Evolutionary conservation across 2,113 vertebrate species (phyloP).

Genomic region (Phrynosoma blainvillii): DNA sequence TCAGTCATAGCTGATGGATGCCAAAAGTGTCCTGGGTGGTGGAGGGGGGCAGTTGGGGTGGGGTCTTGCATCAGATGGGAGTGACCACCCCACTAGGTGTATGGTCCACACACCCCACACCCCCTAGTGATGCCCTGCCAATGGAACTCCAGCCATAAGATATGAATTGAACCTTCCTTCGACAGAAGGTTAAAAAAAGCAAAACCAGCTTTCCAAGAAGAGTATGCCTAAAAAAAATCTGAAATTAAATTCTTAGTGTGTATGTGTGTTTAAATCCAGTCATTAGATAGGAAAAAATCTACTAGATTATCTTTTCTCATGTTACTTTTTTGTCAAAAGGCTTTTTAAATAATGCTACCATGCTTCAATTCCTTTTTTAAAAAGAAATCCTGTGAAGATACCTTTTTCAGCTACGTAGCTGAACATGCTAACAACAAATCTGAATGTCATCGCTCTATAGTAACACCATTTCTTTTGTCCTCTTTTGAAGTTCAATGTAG

Average conservation of each 20-base stretch:
- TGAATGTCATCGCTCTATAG: constrained; percentile 49
- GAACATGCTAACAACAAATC: constrained; percentile 42
- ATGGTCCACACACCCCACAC: no score
- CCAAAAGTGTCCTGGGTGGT: no score
- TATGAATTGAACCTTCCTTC: neutral
- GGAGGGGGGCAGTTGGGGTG: no score
- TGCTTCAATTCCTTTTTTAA: neutral
- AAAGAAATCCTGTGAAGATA: neutral
- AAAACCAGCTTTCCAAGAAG: neutral
- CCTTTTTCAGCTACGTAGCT: neutral
- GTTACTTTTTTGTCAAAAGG: constrained; percentile 6
- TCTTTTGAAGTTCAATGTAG: constrained; percentile 64
- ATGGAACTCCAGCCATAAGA: no score
- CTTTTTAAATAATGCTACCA: constrained; percentile 39
- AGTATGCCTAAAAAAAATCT: neutral
- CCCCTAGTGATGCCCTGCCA: no score
- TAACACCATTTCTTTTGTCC: constrained; percentile 60
- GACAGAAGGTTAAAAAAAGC: neutral
- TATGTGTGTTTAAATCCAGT: neutral
- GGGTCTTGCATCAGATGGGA: no score
- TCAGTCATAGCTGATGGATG: no score
- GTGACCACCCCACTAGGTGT: no score
- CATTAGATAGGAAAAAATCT: constrained; percentile 50
- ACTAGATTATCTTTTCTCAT: constrained; percentile 29
- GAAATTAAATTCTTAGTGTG: no score